Conservation (phyloP, 1,140 invertebrate species). For the Battus philenor region DNA sequence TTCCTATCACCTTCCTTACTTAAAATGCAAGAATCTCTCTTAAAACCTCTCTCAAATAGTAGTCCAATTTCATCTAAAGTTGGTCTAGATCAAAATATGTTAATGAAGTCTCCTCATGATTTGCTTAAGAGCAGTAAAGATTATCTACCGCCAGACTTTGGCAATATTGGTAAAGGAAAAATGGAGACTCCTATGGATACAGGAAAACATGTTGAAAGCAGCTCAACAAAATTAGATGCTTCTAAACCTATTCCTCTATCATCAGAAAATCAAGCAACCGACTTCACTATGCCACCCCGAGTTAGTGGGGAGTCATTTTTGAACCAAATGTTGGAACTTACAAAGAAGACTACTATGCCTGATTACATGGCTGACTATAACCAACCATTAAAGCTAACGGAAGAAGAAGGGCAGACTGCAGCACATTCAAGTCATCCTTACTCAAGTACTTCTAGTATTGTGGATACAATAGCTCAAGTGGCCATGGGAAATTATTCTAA, state of each 20-base stretch:
- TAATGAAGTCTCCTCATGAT: conserved; percentile 70
- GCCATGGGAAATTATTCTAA: conserved; percentile 63
- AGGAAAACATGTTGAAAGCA: conserved; percentile 45
- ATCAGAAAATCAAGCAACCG: conserved; percentile 42
- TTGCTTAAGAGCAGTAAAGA: conserved; percentile 68
- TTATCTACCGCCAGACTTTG: conserved; percentile 70
- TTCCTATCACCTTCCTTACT: conserved; percentile 77
- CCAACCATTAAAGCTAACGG: conserved; percentile 59
- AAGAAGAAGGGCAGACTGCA: conserved; percentile 53
- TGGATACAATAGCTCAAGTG: conserved; percentile 63
- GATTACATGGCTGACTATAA: conserved; percentile 65
- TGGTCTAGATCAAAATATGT: conserved; percentile 56
- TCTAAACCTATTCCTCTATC: conserved; percentile 38
- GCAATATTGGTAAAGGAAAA: conserved; percentile 64
- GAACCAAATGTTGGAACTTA: conserved; percentile 73
- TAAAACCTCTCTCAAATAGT: conserved; percentile 68
- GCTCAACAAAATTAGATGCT: conserved; percentile 39
- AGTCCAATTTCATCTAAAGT: conserved; percentile 66
- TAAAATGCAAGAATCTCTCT: conserved; percentile 73
- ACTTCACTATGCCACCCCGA: conserved; percentile 58
- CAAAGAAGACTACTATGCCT: conserved; percentile 70
- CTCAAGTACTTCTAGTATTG: conserved; percentile 55
- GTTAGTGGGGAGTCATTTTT: conserved; percentile 66
- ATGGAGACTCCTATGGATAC: conserved; percentile 41
- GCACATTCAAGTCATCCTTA: conserved; percentile 58